Percentiles rank a stretch among this genome's conserved stretches.
Evolutionary conservation across 2,888 invertebrate species (phyloP).

Genomic region (Hyalella azteca): DNA sequence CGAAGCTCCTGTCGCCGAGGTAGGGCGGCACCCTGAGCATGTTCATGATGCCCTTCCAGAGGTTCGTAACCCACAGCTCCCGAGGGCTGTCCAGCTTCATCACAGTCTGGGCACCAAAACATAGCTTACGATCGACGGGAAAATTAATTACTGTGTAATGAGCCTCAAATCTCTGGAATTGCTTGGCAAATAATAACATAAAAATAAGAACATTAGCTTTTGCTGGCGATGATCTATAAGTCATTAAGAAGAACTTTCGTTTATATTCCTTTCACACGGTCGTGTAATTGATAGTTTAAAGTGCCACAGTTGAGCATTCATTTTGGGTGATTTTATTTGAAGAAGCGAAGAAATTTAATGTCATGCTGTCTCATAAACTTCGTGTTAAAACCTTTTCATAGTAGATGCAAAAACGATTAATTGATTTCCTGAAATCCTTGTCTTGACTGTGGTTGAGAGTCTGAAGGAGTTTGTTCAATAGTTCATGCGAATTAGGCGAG

Average conservation of each 20-base stretch:
- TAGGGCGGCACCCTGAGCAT: constrained; percentile 1
- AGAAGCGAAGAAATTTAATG: no score
- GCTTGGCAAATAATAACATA: neutral
- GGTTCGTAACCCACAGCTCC: neutral
- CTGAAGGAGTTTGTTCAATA: neutral
- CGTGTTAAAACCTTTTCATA: no score
- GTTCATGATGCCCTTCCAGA: neutral
- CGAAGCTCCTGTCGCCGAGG: neutral
- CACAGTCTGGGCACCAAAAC: neutral
- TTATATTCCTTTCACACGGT: neutral
- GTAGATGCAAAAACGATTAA: no score
- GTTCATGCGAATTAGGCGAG: neutral
- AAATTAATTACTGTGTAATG: no score
- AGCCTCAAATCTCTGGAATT: no score
- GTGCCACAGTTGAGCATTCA: no score
- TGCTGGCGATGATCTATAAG: neutral
- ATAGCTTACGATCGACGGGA: neutral
- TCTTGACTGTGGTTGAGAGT: neutral
- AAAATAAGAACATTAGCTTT: neutral
- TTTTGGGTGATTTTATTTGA: no score
- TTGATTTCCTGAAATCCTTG: no score
- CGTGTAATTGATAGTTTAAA: neutral
- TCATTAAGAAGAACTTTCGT: neutral
- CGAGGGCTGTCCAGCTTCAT: neutral
- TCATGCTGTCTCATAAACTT: no score